phyloP scores from a whole-genome alignment of 53 echinoderm and acorn worm species.

The Temnopleurus reevesii region DNA sequence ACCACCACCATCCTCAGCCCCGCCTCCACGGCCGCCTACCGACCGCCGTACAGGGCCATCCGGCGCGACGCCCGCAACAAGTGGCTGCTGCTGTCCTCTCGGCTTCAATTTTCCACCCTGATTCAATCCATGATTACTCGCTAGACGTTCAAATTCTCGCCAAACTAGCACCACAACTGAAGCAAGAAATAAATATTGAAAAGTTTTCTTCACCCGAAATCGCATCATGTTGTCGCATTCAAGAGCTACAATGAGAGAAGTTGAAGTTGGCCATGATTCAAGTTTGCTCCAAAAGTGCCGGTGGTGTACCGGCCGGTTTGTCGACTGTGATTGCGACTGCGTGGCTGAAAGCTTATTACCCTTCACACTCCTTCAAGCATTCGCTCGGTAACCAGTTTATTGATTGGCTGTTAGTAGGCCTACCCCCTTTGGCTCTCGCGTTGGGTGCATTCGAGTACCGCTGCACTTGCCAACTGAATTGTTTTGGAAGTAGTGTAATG shows the following conservation, averaged over 20 bases:
- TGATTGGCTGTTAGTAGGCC: neutral
- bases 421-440: neutral
- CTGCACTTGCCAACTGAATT: neutral
- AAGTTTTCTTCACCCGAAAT: slow-evolving; percentile 22
- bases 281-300: neutral
- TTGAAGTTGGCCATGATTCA: neutral
- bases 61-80: slow-evolving; percentile 29
- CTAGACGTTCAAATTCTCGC: slow-evolving; percentile 28
- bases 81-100: neutral
- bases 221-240: slow-evolving; percentile 19
- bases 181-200: slow-evolving; percentile 37
- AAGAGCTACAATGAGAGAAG: neutral
- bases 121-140: neutral
- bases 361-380: neutral
- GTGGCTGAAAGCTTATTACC: no score
- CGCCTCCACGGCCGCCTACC: slow-evolving; percentile 12
- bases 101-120: neutral
- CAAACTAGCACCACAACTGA: slow-evolving; percentile 23
- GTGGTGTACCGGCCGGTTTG: neutral
- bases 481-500: neutral
- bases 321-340: neutral
- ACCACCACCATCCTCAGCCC: slow-evolving; percentile 22
- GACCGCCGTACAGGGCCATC: neutral
- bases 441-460: slow-evolving; percentile 13
- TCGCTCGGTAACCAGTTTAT: neutral